These are phyloP conservation scores for Larimichthys polyactis DNA, from an alignment of 2,113 vertebrate genomes.

Conservation along the genomic window DNA sequence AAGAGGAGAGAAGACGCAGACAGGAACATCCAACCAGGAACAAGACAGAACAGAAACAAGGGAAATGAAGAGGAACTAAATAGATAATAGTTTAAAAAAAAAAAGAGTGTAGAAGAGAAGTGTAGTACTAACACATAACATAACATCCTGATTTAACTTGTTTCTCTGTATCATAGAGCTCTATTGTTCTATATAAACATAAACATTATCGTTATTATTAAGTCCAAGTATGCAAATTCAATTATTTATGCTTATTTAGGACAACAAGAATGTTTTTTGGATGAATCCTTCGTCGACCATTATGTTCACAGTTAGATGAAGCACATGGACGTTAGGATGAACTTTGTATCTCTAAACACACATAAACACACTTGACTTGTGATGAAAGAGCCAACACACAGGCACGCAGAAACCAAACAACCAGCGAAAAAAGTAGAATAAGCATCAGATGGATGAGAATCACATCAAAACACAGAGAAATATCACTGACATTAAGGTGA, in stretches of 20 bases:
- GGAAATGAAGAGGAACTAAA: neutral
- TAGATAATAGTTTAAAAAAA: neutral
- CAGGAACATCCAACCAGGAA: neutral
- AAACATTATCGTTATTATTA: too few relatives aligned
- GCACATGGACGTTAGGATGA: neutral
- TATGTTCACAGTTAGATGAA: neutral
- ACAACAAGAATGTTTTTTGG: neutral
- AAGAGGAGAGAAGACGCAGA: neutral
- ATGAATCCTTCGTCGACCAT: neutral
- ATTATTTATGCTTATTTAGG: neutral
- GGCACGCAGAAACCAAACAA: neutral
- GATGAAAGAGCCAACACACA: neutral
- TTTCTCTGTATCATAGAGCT: neutral
- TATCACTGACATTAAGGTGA: conserved; percentile 92
- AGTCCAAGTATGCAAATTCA: neutral
- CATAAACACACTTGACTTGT: neutral
- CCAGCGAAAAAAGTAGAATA: neutral
- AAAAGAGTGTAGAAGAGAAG: neutral
- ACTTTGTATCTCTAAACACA: neutral
- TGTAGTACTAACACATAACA: too few relatives aligned
- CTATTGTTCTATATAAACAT: too few relatives aligned
- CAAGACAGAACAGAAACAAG: neutral
- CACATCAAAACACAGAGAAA: neutral
- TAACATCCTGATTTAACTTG: neutral
- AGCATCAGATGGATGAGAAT: neutral